Base-by-base conservation (phyloP, 2,888 invertebrate species). In the Leucophenga maculata region DNA sequence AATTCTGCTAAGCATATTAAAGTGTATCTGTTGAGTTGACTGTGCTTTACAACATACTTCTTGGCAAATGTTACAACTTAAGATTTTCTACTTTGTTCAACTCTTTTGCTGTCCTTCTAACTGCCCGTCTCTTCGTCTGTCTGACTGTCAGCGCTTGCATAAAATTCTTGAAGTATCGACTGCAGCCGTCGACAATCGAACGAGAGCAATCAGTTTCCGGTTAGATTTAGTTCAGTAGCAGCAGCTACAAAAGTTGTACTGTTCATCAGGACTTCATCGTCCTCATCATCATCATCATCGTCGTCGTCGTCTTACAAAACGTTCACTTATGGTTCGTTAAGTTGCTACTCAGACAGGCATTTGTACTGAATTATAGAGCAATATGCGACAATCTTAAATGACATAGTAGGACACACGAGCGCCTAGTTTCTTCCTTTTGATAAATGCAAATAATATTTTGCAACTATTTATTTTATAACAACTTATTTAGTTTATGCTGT, bases 301-400 rank as follows among this genome's bases (percentile, higher is more conserved):
- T 22, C 14, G 22, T 55, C 6, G 31, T 59, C 59, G 59, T 60
- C 39, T 60, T 16, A 39, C 39, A 60, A 60, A 60, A 39, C 44
- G 60, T 39, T 60, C 60, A 60, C 60, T 60, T 60, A 60, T 60
- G 60, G 39, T 60, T 60, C 60, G 60, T 60, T 60, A 60, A 60
- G 44, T 39, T 60, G 60, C 60, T 39, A 60, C 60, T 60, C 18
- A 60, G 60, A 60, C 39, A 39, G 11, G 31, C 31, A 59, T 60
- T 60, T 60, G 18, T 39, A 60, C 20, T 20, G 44, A 60, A 39
- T 60, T 60, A 60, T 60, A n/a, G 39, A 8, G 11, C 39, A 39
- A 11, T 11, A 39, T 39, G 39, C 39, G 11, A 39, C 11, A 39
- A 39, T 39, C 39, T 39, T 8, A 8, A 39, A 39, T 39, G 9